Evolutionary conservation across 2,888 invertebrate genomes (phyloP).

Genomic region (Byasa hedistus): DNA sequence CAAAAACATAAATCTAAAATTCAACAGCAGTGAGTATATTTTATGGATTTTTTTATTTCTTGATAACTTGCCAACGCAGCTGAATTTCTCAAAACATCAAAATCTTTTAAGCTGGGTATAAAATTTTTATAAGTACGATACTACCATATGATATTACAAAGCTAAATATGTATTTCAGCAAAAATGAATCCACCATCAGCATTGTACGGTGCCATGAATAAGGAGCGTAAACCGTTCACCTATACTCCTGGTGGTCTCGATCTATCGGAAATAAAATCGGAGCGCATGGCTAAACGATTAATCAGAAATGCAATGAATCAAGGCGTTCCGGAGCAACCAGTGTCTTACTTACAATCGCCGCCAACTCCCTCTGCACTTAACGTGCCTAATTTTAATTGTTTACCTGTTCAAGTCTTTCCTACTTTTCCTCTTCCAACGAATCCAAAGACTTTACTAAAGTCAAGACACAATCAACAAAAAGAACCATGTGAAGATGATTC

Average conservation of each 20-base stretch:
- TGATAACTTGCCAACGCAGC: conserved; percentile 67
- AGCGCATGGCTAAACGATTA: conserved; percentile 90
- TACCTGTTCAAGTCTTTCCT: conserved; percentile 77
- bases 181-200: conserved; percentile 88
- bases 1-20: conserved; percentile 55
- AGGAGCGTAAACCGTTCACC: conserved; percentile 96
- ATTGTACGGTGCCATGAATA: conserved; percentile 92
- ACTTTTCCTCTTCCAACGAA: conserved; percentile 85
- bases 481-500: conserved; percentile 44
- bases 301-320: conserved; percentile 81
- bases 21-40: conserved; percentile 67
- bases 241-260: conserved; percentile 96
- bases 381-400: conserved; percentile 70
- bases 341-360: conserved; percentile 71
- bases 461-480: conserved; percentile 60
- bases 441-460: conserved; percentile 78
- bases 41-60: conserved; percentile 63
- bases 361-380: conserved; percentile 69
- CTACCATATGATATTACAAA: conserved; percentile 31
- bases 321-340: conserved; percentile 84
- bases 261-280: conserved; percentile 93
- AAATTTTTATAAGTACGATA: conserved; percentile 36
- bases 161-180: conserved; percentile 51
- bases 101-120: conserved; percentile 45
- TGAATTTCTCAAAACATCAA: conserved; percentile 46